Evolutionary conservation across 2,888 invertebrate species (phyloP), one percentile per base, ranked within the genome.

Genomic region (Drosophila monieri): DNA sequence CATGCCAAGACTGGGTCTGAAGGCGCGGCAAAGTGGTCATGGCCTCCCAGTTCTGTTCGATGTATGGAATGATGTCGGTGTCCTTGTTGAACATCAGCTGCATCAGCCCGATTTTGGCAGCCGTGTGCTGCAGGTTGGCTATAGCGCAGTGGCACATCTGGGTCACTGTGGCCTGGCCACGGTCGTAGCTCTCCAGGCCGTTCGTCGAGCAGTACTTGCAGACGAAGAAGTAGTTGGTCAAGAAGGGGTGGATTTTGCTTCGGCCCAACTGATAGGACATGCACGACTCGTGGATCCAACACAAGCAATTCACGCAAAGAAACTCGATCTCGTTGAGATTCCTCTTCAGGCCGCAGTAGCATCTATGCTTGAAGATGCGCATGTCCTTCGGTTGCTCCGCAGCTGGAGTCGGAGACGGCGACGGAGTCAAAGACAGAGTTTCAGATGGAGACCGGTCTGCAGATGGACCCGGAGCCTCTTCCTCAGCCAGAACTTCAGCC

Each of bases 41-140:
- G 56, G 96, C 96, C 91, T 99, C 98, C 99, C 99, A 99, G 89
- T 99, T 96, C 84, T 96, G 95, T 89, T 99, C 99, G 80, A 99
- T 97, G 88, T 96, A 99, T 0, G 99, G 98, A 87, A 99, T 97
- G 57, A 99, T 98, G 75, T 99, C 97, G 84, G 94, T 94, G 78
- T 98, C 98, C 90, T 97, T 97, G 77, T 97, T 97, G 90, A 98
- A 98, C 80, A 96, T 92, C 12, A 92, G 91, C 74, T 94, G 94
- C 0, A 51, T 53, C 64, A 94, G 37, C 95, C 95, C 95, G 53
- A 96, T 96, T 85, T 96, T 96, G 0, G 93, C 91, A 78, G 95
- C 95, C 57, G 94, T 93, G 90, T 97, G 97, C 79, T 95, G 95
- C 78, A 99, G 93, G 92, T 99, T 99, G 0, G 98, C 98, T 73